phyloP scores from a whole-genome alignment of 2,888 invertebrate species.

The Calameuta filiformis region DNA sequence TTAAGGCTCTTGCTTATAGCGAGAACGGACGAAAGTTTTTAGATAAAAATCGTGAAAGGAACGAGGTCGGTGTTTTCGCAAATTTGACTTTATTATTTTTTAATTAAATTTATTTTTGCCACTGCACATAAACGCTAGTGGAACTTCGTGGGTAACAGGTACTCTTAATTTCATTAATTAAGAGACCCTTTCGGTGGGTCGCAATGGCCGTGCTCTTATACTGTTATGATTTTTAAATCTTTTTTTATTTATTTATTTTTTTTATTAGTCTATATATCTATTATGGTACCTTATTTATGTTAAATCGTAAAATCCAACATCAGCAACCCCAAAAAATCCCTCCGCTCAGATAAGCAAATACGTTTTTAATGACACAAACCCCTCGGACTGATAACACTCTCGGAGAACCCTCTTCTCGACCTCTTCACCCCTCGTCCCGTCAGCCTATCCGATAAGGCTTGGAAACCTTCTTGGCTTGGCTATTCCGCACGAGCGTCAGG shows the following conservation, averaged over 20 bases:
- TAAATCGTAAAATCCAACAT: no score
- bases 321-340: no score
- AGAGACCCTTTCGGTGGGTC: neutral
- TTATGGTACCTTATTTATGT: no score
- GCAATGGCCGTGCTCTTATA: neutral
- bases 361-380: constrained; percentile 35
- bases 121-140: neutral
- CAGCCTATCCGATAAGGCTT: no score
- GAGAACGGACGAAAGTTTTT: neutral
- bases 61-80: neutral
- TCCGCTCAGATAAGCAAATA: constrained; percentile 38
- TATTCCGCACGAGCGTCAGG: no score
- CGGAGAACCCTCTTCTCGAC: neutral
- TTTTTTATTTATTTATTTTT: no score
- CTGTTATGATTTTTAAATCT: neutral
- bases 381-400: neutral
- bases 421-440: neutral
- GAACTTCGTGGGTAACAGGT: neutral
- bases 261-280: no score
- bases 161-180: neutral
- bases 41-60: neutral
- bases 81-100: neutral
- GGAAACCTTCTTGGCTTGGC: no score
- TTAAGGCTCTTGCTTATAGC: neutral
- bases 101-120: neutral